Conservation (phyloP, 2,113 vertebrate genomes). For the Phrynosoma platyrhinos region DNA sequence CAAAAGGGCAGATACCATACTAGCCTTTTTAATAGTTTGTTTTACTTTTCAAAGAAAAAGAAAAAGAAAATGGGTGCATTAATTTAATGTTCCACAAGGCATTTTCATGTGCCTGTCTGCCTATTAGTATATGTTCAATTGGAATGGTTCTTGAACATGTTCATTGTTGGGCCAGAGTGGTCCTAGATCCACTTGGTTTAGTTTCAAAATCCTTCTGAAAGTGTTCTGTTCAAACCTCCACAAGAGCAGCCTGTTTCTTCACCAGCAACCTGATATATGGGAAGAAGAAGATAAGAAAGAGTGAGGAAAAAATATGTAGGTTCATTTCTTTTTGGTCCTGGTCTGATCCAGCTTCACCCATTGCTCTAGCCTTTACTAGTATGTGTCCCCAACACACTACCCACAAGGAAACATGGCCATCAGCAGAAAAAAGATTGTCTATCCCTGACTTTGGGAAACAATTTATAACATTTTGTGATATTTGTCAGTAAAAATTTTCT, state of each 20-base stretch:
- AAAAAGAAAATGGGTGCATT: background rate
- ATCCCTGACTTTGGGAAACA: background rate
- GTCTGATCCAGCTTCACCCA: background rate
- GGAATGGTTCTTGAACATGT: background rate
- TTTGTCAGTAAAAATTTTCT: constrained; percentile 32
- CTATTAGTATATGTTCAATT: background rate
- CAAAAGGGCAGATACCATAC: background rate
- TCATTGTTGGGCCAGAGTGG: background rate
- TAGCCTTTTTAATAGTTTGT: background rate
- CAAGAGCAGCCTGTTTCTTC: too few relatives aligned
- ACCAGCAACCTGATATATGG: too few relatives aligned
- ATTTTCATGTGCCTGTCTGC: background rate
- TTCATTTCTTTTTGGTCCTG: background rate
- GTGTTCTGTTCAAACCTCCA: too few relatives aligned
- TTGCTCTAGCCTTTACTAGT: background rate
- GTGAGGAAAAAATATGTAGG: too few relatives aligned
- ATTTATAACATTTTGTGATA: background rate
- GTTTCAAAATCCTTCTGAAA: background rate
- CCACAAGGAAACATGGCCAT: background rate
- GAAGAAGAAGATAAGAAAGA: background rate
- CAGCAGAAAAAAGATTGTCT: background rate
- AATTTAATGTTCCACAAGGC: background rate
- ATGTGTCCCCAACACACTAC: background rate
- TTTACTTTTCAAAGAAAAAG: background rate
- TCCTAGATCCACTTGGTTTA: background rate